A percentile compares a stretch with the other conserved stretches of the same genome.
phyloP scores from a whole-genome alignment of 2,888 invertebrate genomes.

The Oegoconia quadripuncta region DNA sequence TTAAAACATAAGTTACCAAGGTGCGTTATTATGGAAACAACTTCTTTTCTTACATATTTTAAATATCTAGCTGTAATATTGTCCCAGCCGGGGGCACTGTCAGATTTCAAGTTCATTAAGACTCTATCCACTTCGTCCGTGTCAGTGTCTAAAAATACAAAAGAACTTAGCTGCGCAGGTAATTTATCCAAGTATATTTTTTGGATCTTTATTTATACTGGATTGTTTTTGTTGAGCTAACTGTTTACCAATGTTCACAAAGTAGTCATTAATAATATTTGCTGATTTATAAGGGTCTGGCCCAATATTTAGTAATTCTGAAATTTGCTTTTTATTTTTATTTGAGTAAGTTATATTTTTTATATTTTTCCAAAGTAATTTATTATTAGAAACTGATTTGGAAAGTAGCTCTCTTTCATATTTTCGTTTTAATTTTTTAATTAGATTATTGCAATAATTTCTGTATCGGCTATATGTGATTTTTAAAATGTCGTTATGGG shows the following conservation, averaged over 20 bases:
- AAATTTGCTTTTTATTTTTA: neutral
- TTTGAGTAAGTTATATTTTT: neutral
- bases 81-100: no score
- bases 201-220: neutral
- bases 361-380: neutral
- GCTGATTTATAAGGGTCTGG: no score
- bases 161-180: neutral
- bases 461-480: slow-evolving; percentile 6
- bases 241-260: neutral
- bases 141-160: neutral
- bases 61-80: neutral
- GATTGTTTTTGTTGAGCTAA: neutral
- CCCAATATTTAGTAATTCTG: neutral
- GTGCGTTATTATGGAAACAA: neutral
- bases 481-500: slow-evolving; percentile 2
- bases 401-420: neutral
- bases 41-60: neutral
- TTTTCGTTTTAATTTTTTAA: slow-evolving; percentile 7
- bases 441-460: slow-evolving; percentile 8
- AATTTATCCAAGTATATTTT: no score
- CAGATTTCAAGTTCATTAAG: no score
- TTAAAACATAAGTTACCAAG: neutral
- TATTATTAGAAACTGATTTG: neutral
- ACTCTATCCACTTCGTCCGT: neutral
- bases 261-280: no score